phyloP scores from a whole-genome alignment of 2,797 vertebrate species.

The Stomatorhinus walkeri region DNA sequence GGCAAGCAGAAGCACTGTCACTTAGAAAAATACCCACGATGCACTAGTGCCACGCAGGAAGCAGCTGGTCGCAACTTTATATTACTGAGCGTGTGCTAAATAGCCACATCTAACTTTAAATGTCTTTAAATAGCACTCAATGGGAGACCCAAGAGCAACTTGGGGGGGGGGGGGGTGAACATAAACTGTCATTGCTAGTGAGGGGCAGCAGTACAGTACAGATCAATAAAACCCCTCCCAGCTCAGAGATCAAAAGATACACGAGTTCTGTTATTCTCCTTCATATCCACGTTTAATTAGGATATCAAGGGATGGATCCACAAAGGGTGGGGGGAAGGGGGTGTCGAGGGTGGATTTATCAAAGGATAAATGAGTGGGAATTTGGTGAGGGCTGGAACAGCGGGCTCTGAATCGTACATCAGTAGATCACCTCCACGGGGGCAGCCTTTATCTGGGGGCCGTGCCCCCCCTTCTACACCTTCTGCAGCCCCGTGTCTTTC shows the following conservation, averaged over 20 bases:
- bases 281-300: constrained; percentile 13
- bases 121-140: constrained; percentile 42
- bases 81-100: neutral
- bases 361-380: constrained; percentile 17
- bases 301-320: constrained; percentile 11
- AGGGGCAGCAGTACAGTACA: neutral
- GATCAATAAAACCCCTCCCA: constrained; percentile 22
- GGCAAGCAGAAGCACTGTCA: constrained; percentile 63
- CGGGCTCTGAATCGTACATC: neutral
- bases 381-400: neutral
- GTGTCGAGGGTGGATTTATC: neutral
- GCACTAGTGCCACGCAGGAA: constrained; percentile 27
- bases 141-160: constrained; percentile 10
- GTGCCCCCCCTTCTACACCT: neutral
- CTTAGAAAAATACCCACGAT: constrained; percentile 65
- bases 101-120: constrained; percentile 25
- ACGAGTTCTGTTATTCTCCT: neutral
- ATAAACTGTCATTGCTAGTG: neutral
- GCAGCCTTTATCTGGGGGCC: neutral
- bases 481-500: neutral
- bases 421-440: neutral
- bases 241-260: constrained; percentile 30
- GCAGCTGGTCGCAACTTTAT: neutral
- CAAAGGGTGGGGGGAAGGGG: constrained; percentile 1
- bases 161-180: neutral